phyloP scores from a whole-genome alignment of 2,888 invertebrate genomes.

The Tetheella fluctuosa region DNA sequence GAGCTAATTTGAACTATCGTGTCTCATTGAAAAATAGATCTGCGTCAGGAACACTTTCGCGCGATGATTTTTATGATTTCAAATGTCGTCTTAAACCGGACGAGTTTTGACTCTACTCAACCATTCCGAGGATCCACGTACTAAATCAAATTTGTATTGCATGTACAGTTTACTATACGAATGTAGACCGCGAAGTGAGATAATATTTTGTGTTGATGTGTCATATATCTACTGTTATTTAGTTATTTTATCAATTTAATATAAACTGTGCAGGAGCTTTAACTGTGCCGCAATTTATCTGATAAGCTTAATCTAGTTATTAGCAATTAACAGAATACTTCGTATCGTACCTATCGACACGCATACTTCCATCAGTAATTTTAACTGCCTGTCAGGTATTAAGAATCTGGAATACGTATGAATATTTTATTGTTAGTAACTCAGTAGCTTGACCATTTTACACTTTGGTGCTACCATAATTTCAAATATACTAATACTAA shows the following conservation, averaged over 20 bases:
- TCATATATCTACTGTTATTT: neutral
- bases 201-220: neutral
- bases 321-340: neutral
- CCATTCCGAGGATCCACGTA: neutral
- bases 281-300: neutral
- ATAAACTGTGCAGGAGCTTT: neutral
- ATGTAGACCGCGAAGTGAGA: neutral
- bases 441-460: too few species aligned
- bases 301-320: constrained; percentile 7
- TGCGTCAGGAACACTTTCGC: too few species aligned
- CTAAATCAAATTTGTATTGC: too few species aligned
- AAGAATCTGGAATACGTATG: neutral
- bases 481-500: too few species aligned
- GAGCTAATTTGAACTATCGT: too few species aligned
- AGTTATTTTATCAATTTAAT: neutral
- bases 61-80: too few species aligned
- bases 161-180: neutral
- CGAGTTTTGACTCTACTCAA: neutral
- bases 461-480: too few species aligned
- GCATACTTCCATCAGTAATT: neutral
- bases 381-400: neutral
- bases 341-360: neutral
- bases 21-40: too few species aligned
- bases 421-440: neutral
- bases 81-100: too few species aligned